phyloP scores from a whole-genome alignment of 2,797 vertebrate species.

The Distichodus sexfasciatus region DNA sequence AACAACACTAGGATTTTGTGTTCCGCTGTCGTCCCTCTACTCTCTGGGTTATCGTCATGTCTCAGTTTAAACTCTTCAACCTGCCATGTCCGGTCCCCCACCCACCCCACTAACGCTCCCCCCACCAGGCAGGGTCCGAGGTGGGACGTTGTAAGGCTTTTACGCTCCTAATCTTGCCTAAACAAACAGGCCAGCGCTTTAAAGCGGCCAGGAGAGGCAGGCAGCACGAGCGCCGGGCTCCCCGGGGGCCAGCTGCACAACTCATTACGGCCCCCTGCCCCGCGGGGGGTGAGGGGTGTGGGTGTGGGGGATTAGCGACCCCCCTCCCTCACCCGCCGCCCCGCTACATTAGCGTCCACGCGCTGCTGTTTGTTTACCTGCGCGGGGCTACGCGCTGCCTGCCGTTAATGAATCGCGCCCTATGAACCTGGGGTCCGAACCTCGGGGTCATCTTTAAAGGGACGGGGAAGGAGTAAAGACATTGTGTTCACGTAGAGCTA shows the following conservation, averaged over 20 bases:
- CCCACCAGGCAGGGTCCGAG: too few relatives aligned
- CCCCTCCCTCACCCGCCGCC: constrained; percentile 59
- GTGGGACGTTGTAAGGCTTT: constrained; percentile 79
- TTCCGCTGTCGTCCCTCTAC: too few relatives aligned
- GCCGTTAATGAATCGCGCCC: constrained; percentile 51
- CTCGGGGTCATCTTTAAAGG: too few relatives aligned
- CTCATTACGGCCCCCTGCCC: constrained; percentile 70
- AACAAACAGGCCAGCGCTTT: constrained; percentile 72
- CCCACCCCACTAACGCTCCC: too few relatives aligned
- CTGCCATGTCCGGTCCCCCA: too few relatives aligned
- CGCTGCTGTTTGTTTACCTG: constrained; percentile 49
- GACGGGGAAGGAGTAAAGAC: constrained; percentile 47
- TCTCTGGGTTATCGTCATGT: too few relatives aligned
- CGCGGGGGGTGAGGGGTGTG: constrained; percentile 66
- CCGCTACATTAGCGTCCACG: constrained; percentile 39
- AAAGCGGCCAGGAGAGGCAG: constrained; percentile 67
- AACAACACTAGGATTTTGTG: too few relatives aligned
- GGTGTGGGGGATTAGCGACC: too few relatives aligned
- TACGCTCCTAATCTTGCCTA: constrained; percentile 80
- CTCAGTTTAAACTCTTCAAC: too few relatives aligned
- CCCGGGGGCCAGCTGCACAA: constrained; percentile 77
- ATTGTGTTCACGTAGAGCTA: constrained; percentile 16
- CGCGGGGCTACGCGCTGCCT: constrained; percentile 5
- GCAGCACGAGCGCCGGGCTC: constrained; percentile 75
- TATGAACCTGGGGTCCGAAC: constrained; percentile 50